Evolutionary conservation across 2,113 vertebrate species (phyloP), one percentile per base, ranked within the genome.

Genomic region (Macquaria ambigua): DNA sequence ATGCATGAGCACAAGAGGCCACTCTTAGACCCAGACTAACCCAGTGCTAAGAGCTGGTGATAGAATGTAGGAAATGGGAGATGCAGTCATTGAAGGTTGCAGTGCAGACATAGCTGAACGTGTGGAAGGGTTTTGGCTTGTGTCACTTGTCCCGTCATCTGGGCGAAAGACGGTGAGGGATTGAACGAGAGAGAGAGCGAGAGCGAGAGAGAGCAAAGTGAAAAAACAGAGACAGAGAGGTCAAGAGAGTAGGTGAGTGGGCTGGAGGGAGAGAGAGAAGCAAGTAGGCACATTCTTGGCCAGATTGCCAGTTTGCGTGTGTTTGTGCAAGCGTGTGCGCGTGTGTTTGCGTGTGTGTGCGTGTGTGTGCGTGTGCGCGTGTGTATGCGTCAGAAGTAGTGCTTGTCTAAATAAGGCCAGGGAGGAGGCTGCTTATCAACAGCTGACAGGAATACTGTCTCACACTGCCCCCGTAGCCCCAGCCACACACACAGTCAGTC

Each of bases 361-460:
- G 52, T 48, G 66, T 23, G 20, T 31, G 74, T 64, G 41, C 18
- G 52, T 46, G 62, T 53, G 59, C 56, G 63, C 53, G 53, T 73
- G 62, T 70, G 16, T 21, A 90, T 86, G 89, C 85, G 87, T 88
- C 92, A 93, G 93, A 92, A 90, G 88, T 89, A 94, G 84, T 95
- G 89, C 64, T 93, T 96, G 95, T 93, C 96, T 97, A 97, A 97
- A 97, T 96, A 97, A 97, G 96, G 96, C 93, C 95, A 91, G 94
- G 93, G 90, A 87, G 89, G 68, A 95, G 95, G 86, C 88, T 91
- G 89, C 96, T 97, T 96, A 97, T 97, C 96, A 95, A 93, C 28
- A 0, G 88, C 93, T 94, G 94, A 95, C 94, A 91, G 84, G 93
- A 96, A 92, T 95, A 95, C 84, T 84, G 93, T 66, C 89, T 23